Base-by-base conservation (phyloP, 2,888 invertebrate species). In the Subacronicta megacephala region DNA sequence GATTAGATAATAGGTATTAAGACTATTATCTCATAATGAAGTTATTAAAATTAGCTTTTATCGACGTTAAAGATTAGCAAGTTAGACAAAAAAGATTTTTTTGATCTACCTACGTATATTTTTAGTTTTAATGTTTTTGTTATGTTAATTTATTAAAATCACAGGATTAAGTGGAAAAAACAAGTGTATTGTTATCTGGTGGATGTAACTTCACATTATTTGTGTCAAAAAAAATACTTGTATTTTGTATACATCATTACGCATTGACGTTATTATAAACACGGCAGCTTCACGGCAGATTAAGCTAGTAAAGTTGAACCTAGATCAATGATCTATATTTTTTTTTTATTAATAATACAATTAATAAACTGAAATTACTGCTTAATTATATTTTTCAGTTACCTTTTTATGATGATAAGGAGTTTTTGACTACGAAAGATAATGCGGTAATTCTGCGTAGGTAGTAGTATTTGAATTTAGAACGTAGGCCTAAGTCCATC, bases 401-500 rank as follows among this genome's bases (percentile, higher is more conserved):
- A 18, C 18, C 4, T 3, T 2, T 18, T 18, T 18, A 18, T 18
- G 2, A 23, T 6, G 3, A 3, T 7, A 23, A 7, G 23, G 7
- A 23, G 7, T 13, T 7, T 17, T 40, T 23, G n/a, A 9, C 37
- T 9, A 10, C 10, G 10, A 10, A 26, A 26, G 10, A 26, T 17
- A 17, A 23, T 1, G 29, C 29, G 9, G 12, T 7, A 31, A 16
- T 7, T 18, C 7, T n/a, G 18, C 16, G 7, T 20, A 15, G 13
- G 12, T 15, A 16, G 36, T 0, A 7, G 1, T 44, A 54, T 45
- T 54, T 7, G 41, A 7, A 7, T 15, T 17, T 13, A 46, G 31
- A 31, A 1, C 29, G 13, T 16, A 61, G 42, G 55, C 54, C 72
- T 58, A 61, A 88, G 72, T 92, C 43, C 91, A 85, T 72, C 88